phyloP scores from a whole-genome alignment of 2,888 invertebrate species.

The Dioctria linearis region DNA sequence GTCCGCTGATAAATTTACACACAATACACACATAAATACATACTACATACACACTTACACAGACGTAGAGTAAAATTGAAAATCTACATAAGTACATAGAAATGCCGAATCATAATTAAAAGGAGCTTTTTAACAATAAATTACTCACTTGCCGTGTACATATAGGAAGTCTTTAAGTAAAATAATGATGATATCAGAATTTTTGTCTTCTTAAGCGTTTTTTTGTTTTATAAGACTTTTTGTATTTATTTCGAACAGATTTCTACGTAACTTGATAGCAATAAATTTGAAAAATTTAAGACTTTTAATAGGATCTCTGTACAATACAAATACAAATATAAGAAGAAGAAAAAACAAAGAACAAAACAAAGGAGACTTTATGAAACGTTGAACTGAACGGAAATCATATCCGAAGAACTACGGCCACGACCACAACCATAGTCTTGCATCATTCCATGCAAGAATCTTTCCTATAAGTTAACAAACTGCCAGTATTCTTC shows the following conservation, averaged over 20 bases:
- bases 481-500: constrained; percentile 47
- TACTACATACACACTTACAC: too few relatives aligned
- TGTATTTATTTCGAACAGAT: background rate
- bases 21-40: background rate
- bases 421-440: constrained; percentile 29
- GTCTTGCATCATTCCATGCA: constrained; percentile 2
- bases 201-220: background rate
- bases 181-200: background rate
- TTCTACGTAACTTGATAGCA: constrained; percentile 46
- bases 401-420: background rate
- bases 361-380: constrained; percentile 35
- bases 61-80: too few relatives aligned
- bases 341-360: background rate
- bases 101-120: constrained; percentile 10
- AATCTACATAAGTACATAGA: background rate
- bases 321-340: constrained; percentile 45
- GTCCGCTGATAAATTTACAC: too few relatives aligned
- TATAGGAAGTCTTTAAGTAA: constrained; percentile 12
- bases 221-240: constrained; percentile 17
- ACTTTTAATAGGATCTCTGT: constrained; percentile 52
- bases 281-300: constrained; percentile 34
- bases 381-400: constrained; percentile 19
- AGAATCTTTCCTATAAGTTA: constrained; percentile 45
- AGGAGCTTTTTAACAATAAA: constrained; percentile 35
- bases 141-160: constrained; percentile 19